A percentile compares a stretch with the other conserved stretches of the same genome.
Evolutionary conservation across 2,888 invertebrate species (phyloP).

Genomic region (Erebia ligea): DNA sequence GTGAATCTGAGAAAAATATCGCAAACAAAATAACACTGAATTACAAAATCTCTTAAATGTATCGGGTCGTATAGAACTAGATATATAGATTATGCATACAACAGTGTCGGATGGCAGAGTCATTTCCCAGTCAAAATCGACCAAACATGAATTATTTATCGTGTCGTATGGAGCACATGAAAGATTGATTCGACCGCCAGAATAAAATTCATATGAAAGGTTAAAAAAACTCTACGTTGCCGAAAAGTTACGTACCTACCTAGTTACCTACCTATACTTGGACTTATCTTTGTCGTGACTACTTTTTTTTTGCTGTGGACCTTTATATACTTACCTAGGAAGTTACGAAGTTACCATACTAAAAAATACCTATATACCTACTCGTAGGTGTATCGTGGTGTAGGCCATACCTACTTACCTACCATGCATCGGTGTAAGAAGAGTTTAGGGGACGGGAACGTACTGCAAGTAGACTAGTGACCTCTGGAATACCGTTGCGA

Average conservation of each 20-base stretch:
- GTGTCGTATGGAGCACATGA: constrained; percentile 37
- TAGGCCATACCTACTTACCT: no score
- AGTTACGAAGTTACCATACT: no score
- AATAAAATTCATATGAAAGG: constrained; percentile 34
- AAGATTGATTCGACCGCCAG: constrained; percentile 42
- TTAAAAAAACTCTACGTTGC: constrained; percentile 30
- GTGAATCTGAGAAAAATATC: not conserved
- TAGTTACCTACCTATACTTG: no score
- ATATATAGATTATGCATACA: constrained; percentile 2
- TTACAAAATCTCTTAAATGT: not conserved
- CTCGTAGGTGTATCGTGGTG: no score
- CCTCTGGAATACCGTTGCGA: no score
- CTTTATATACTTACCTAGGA: no score
- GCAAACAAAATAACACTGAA: not conserved
- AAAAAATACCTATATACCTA: no score
- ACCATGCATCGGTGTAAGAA: no score
- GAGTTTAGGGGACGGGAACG: no score
- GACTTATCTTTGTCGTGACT: not conserved
- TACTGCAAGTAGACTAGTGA: no score
- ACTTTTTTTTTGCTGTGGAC: no score
- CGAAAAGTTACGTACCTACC: not conserved
- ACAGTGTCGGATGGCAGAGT: constrained; percentile 16
- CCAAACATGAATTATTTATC: constrained; percentile 42
- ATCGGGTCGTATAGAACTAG: not conserved
- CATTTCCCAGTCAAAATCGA: constrained; percentile 42